These are phyloP conservation scores for Drosophila anomalata DNA, from an alignment of 2,888 invertebrate genomes.

Conservation along the genomic window DNA sequence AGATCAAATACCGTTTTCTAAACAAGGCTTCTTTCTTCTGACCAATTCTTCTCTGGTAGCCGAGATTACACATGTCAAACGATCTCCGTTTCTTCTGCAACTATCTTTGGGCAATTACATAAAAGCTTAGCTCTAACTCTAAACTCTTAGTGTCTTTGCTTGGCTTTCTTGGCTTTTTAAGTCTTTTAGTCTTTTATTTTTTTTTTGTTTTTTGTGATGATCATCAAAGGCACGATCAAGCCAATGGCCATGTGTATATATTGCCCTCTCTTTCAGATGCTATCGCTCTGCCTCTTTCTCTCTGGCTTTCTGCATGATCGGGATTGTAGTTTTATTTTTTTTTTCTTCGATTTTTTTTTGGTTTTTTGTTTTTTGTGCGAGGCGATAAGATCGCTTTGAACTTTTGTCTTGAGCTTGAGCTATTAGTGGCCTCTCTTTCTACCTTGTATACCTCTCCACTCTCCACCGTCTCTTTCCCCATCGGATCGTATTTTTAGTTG, in stretches of 20 bases:
- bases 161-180: constrained; percentile 27
- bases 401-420: constrained; percentile 62
- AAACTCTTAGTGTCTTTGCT: constrained; percentile 31
- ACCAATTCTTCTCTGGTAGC: constrained; percentile 2
- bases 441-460: not conserved
- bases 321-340: constrained; percentile 6
- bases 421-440: constrained; percentile 47
- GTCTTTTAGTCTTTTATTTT: constrained; percentile 37
- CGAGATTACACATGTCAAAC: constrained; percentile 30
- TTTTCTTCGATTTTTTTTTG: not conserved
- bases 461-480: constrained; percentile 4
- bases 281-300: constrained; percentile 4
- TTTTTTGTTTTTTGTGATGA: constrained; percentile 34
- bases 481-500: constrained; percentile 33
- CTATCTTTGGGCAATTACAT: constrained; percentile 71
- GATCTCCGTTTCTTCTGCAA: constrained; percentile 7
- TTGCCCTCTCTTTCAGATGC: constrained; percentile 20
- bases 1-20: too few species aligned
- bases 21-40: not conserved
- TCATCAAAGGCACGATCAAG: constrained; percentile 70
- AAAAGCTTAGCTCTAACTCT: constrained; percentile 64
- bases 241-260: constrained; percentile 41
- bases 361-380: constrained; percentile 14
- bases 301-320: constrained; percentile 12
- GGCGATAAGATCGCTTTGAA: constrained; percentile 79